Percentiles rank a stretch among this genome's conserved stretches.
phyloP scores from a whole-genome alignment of 2,797 vertebrate genomes.

The Knipowitschia caucasica region DNA sequence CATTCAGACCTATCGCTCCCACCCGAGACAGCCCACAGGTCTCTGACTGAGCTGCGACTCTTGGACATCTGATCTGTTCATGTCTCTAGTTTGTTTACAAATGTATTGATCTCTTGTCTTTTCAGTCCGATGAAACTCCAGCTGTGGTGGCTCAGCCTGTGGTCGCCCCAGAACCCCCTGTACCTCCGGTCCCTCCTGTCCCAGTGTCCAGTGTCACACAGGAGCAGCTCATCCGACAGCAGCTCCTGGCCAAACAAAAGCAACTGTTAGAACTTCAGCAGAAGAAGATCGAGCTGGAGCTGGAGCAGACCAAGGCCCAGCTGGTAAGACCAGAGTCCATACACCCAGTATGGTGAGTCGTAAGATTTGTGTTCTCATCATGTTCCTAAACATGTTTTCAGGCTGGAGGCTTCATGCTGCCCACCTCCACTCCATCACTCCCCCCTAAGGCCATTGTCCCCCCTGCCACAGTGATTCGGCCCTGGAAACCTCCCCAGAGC shows the following conservation, averaged over 20 bases:
- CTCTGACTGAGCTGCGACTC: too few species aligned
- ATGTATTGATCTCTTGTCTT: neutral
- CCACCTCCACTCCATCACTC: slow-evolving; percentile 60
- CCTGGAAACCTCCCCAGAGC: slow-evolving; percentile 73
- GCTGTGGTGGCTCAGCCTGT: slow-evolving; percentile 26
- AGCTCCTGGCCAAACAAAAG: slow-evolving; percentile 96
- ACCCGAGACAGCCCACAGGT: too few species aligned
- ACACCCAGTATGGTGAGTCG: too few species aligned
- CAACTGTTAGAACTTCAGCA: slow-evolving; percentile 98
- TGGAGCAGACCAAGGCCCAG: slow-evolving; percentile 98
- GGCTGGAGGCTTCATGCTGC: slow-evolving; percentile 81
- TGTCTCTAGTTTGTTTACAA: too few species aligned
- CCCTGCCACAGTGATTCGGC: slow-evolving; percentile 33
- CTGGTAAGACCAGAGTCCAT: slow-evolving; percentile 71
- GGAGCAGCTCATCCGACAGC: slow-evolving; percentile 94
- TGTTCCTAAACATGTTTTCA: too few species aligned
- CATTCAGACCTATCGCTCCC: too few species aligned
- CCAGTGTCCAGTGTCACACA: slow-evolving; percentile 72
- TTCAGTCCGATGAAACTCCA: slow-evolving; percentile 59
- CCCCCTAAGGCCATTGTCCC: slow-evolving; percentile 64
- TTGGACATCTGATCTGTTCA: too few species aligned
- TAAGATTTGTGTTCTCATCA: too few species aligned
- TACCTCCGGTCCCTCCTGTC: slow-evolving; percentile 21
- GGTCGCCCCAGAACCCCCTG: neutral
- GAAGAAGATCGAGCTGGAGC: slow-evolving; percentile 97